Evolutionary conservation across 2,888 invertebrate species (phyloP).

Genomic region (Drosophila kanekoi): DNA sequence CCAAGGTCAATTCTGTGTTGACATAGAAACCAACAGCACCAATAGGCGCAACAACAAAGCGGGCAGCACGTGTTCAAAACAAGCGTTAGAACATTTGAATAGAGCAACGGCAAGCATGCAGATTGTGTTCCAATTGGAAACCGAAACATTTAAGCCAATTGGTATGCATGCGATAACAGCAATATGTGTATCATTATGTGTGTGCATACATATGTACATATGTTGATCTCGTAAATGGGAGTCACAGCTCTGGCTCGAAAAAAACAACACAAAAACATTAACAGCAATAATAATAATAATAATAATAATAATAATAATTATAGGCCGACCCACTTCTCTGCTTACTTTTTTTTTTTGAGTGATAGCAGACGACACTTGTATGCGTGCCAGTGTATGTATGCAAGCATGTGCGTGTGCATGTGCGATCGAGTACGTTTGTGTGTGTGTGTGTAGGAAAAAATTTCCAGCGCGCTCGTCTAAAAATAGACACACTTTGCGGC

Average conservation of each 20-base stretch:
- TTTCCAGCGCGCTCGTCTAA: conserved; percentile 78
- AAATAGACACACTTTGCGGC: conserved; percentile 70
- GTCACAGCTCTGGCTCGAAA: conserved; percentile 5
- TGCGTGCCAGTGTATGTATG: conserved; percentile 12
- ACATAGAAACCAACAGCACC: conserved; percentile 70
- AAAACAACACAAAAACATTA: conserved; percentile 18
- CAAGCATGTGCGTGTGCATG: conserved; percentile 12
- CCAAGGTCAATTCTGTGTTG: conserved; percentile 75
- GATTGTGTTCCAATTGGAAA: conserved; percentile 65
- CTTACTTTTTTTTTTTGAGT: conserved; percentile 71
- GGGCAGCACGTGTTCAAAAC: conserved; percentile 41
- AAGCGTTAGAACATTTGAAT: conserved; percentile 36
- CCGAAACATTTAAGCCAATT: conserved; percentile 42
- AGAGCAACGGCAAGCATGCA: conserved; percentile 38
- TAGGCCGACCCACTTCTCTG: conserved; percentile 44
- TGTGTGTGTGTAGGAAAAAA: conserved; percentile 60
- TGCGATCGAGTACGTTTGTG: conserved; percentile 1
- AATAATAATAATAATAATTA: conserved; percentile 32
- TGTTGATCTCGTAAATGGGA: background rate
- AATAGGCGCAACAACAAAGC: conserved; percentile 46
- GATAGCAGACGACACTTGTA: conserved; percentile 57
- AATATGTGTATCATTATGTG: background rate
- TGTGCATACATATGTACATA: background rate
- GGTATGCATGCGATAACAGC: conserved; percentile 20
- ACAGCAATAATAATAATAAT: conserved; percentile 27